Conservation (phyloP, 2,797 vertebrate genomes). For the Phaenicophaeus curvirostris region DNA sequence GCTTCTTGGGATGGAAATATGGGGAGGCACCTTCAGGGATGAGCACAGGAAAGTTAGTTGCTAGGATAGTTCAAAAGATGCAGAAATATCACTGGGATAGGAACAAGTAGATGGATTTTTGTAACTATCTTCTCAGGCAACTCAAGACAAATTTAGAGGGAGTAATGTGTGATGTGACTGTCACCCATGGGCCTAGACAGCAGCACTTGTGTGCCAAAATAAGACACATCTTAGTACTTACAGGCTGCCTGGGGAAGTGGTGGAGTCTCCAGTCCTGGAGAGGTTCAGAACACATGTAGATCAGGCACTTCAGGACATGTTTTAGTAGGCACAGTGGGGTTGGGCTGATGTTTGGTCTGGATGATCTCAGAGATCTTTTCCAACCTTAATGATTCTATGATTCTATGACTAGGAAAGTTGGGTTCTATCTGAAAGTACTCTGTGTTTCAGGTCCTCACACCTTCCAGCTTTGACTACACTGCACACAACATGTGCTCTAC, state of each 20-base stretch:
- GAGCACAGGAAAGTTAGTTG: background rate
- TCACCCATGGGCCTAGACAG: background rate
- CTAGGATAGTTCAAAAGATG: background rate
- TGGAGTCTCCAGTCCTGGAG: no score
- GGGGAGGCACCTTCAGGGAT: background rate
- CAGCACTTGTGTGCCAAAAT: background rate
- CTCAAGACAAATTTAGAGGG: background rate
- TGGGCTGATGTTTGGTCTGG: no score
- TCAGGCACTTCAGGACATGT: no score
- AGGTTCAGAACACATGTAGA: no score
- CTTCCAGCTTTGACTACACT: background rate
- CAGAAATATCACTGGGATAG: background rate
- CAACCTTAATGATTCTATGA: no score
- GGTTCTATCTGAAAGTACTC: background rate
- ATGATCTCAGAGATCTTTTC: no score
- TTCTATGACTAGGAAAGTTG: background rate
- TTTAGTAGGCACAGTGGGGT: no score
- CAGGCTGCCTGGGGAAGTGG: no score
- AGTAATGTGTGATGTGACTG: accelerated
- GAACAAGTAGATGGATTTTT: accelerated
- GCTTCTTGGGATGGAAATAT: background rate
- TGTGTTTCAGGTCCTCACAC: background rate
- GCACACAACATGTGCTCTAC: conserved; percentile 37
- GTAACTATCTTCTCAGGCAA: background rate
- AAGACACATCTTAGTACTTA: no score